Conservation (phyloP, 1,140 invertebrate species). For the Adoxophyes honmai region DNA sequence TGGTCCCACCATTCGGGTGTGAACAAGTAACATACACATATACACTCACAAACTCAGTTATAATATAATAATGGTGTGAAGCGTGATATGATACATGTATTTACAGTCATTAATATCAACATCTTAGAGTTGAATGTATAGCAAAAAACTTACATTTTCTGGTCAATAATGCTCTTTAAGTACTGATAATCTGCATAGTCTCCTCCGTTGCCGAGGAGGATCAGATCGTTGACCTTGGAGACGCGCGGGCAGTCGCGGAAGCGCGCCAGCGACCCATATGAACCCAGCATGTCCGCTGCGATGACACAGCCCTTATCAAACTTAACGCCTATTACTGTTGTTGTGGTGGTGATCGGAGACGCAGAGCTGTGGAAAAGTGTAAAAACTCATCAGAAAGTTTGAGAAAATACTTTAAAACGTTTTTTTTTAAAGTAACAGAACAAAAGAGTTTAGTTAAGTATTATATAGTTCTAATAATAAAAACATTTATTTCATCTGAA, state of each 20-base stretch:
- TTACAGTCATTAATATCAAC: too few relatives aligned
- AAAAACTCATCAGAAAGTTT: slow-evolving; percentile 20
- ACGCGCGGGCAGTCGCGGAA: slow-evolving; percentile 91
- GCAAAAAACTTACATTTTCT: slow-evolving; percentile 88
- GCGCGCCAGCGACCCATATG: slow-evolving; percentile 94
- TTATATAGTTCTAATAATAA: too few relatives aligned
- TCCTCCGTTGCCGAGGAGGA: slow-evolving; percentile 92
- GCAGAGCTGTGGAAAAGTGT: slow-evolving; percentile 75
- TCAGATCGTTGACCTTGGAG: slow-evolving; percentile 92
- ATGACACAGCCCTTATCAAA: slow-evolving; percentile 94
- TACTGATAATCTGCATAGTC: slow-evolving; percentile 98
- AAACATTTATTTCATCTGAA: too few relatives aligned
- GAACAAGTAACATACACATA: too few relatives aligned
- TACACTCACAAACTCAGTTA: too few relatives aligned
- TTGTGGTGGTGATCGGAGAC: slow-evolving; percentile 91
- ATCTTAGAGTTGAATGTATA: too few relatives aligned
- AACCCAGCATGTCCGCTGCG: slow-evolving; percentile 93
- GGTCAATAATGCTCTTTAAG: slow-evolving; percentile 90
- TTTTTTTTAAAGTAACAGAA: too few relatives aligned
- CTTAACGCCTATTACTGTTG: slow-evolving; percentile 92
- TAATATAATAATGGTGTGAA: too few relatives aligned
- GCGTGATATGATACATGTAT: too few relatives aligned
- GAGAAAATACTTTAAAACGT: not conserved
- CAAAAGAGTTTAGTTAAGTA: too few relatives aligned
- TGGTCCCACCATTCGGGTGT: too few relatives aligned